Base-by-base conservation (phyloP, 2,888 invertebrate genomes). In the Brachynemurus nebulosus region DNA sequence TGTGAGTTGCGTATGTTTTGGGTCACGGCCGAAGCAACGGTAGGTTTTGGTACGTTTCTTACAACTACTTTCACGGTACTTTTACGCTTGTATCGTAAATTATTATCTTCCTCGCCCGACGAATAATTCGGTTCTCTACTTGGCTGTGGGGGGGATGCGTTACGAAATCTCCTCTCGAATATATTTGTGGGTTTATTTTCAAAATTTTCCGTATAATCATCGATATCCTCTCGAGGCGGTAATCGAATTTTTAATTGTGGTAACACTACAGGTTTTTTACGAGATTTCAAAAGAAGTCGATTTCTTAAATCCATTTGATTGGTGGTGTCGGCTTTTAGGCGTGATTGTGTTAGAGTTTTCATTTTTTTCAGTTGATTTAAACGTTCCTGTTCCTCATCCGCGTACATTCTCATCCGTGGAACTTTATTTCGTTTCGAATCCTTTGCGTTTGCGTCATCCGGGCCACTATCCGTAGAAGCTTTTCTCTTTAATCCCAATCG, bases 351-450 rank as follows among this genome's bases (percentile, higher is more conserved):
- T 17, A 40, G 17, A 25, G 23, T 45, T 40, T 45, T 45, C 25
- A 27, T 55, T 55, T 5, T 20, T 37, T 37, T 37, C 8, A 37
- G 18, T 27, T 63, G 51, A 48, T 69, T 64, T 18, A 71, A 60
- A 56, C 74, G 78, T 45, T 76, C 74, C 60, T 85, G 84, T 62
- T 84, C 82, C 57, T 86, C 86, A 63, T 86, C 88, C n/a, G 88
- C 88, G 61, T 81, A 84, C 86, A 88, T 88, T 54, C 84, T 68
- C 86, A 86, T 86, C 54, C 83, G 66, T 7, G 82, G 78, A 38
- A 74, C 63, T 64, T 82, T 74, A 72, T 46, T 65, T 69, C 53
- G 69, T 47, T 60, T 66, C 54, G 66, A 65, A 49, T 63, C 63
- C 51, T 61, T 63, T 1, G 68, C 66, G 36, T 69, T 69, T 43